phyloP scores from a whole-genome alignment of 2,888 invertebrate species.

The Scrobipalpa costella region DNA sequence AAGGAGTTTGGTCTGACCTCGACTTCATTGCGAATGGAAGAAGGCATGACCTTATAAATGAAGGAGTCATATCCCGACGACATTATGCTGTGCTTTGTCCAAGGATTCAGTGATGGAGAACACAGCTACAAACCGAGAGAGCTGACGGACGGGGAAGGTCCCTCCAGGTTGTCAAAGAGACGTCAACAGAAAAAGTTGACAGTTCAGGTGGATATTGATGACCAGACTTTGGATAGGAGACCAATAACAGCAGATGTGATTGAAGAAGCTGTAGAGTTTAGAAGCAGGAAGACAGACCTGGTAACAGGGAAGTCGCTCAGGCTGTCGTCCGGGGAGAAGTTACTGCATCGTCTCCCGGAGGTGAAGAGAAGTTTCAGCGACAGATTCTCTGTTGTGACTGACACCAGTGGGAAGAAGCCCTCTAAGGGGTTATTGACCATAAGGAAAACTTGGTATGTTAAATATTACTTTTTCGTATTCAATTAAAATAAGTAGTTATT shows the following conservation, averaged over 20 bases:
- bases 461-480: conserved; percentile 23
- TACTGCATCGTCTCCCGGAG: conserved; percentile 52
- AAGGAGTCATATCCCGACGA: conserved; percentile 75
- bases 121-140: conserved; percentile 60
- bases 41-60: conserved; percentile 72
- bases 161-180: conserved; percentile 47
- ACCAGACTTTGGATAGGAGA: conserved; percentile 27
- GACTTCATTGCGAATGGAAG: conserved; percentile 35
- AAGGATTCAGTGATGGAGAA: conserved; percentile 81
- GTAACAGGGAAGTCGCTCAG: conserved; percentile 61
- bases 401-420: conserved; percentile 60
- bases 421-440: conserved; percentile 67
- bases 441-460: conserved; percentile 74
- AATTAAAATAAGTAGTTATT: no score
- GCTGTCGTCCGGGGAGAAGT: conserved; percentile 56
- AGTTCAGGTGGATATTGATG: conserved; percentile 37
- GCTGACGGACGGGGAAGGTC: conserved; percentile 51
- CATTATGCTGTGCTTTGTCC: conserved; percentile 87
- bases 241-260: conserved; percentile 33
- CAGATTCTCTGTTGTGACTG: conserved; percentile 67
- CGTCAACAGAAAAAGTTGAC: conserved; percentile 41
- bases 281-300: conserved; percentile 48
- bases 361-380: conserved; percentile 76
- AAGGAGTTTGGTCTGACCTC: conserved; percentile 40
- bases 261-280: conserved; percentile 47